A percentile compares a stretch with the other conserved stretches of the same genome.
phyloP scores from a whole-genome alignment of 2,888 invertebrate species.

The Deilephila porcellus region DNA sequence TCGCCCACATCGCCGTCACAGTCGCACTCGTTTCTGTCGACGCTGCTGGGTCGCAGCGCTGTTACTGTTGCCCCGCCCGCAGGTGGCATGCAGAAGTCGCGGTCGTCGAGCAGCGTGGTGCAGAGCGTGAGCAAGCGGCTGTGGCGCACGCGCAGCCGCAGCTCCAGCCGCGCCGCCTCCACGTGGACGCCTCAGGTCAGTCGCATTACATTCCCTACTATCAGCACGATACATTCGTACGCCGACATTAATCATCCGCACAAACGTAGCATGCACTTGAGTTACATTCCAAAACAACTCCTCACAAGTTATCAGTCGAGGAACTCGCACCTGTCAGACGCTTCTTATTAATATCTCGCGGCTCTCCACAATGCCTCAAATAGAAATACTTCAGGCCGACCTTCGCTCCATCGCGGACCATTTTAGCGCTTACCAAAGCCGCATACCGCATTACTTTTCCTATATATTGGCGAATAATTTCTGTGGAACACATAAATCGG shows the following conservation, averaged over 20 bases:
- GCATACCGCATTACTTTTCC: conserved; percentile 54
- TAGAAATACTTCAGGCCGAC: conserved; percentile 31
- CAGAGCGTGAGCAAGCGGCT: conserved; percentile 94
- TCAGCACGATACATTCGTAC: neutral
- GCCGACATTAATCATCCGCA: neutral
- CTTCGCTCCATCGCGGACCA: conserved; percentile 37
- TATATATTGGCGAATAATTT: conserved; percentile 51
- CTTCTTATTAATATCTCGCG: neutral
- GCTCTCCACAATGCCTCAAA: conserved; percentile 21
- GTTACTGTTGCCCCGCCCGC: conserved; percentile 71
- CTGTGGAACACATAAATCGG: conserved; percentile 47
- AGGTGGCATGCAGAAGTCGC: conserved; percentile 95
- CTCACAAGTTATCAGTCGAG: conserved; percentile 9
- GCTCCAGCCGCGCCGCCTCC: conserved; percentile 88
- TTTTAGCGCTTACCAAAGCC: conserved; percentile 35
- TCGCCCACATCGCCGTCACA: conserved; percentile 80
- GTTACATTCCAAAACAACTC: conserved; percentile 2
- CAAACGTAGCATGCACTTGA: neutral
- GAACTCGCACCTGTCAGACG: conserved; percentile 10
- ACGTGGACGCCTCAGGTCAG: conserved; percentile 95
- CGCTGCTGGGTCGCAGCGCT: conserved; percentile 69
- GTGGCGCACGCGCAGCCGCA: conserved; percentile 93
- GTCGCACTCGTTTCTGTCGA: conserved; percentile 76
- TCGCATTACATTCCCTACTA: conserved; percentile 59
- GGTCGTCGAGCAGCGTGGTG: conserved; percentile 94